Evolutionary conservation across 2,797 vertebrate species (phyloP), one percentile per base, ranked within the genome.

Genomic region (Buphagus erythrorhynchus): DNA sequence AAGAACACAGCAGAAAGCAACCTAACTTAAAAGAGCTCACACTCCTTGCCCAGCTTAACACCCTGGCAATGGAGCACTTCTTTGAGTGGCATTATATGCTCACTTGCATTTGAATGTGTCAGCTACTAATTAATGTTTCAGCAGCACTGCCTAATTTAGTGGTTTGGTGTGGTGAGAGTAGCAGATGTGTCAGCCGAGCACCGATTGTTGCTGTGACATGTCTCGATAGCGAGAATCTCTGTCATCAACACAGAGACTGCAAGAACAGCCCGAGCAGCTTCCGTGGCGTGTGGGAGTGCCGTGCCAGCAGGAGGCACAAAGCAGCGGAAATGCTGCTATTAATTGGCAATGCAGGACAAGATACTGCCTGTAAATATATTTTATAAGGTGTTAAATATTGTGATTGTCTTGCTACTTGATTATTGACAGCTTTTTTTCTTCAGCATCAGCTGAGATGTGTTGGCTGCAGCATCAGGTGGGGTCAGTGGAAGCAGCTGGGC

Each of bases 231-330:
- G 3, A 62, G 45, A 33, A 33, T 36, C 1, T 0, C 46, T n/a
- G 52, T 43, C 15, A 40, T 38, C 62, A 7, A 5, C 72, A 17
- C 79, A n/a, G n/a, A n/a, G n/a, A n/a, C 43, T 35, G 13, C 54
- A 15, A 31, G 25, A 25, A 2, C 36, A 8, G 58, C 8, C 0
- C 2, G 4, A 49, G n/a, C 61, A 6, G 43, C 86, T 46, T 2
- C 52, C 0, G 0, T 1, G 0, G 13, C 14, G 1, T 7, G n/a
- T n/a, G 46, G 5, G 10, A 35, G 38, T 1, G 35, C 9, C 1
- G 4, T 10, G 79, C 65, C 46, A 73, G 81, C 69, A 20, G 80
- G 63, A 67, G 75, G 17, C 73, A 38, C 20, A 19, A 16, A 52
- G 33, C 49, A 2, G 14, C 4, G 62, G 3, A 13, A 74, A 14